phyloP scores from a whole-genome alignment of 1,140 invertebrate species.

The Dreissena polymorpha region DNA sequence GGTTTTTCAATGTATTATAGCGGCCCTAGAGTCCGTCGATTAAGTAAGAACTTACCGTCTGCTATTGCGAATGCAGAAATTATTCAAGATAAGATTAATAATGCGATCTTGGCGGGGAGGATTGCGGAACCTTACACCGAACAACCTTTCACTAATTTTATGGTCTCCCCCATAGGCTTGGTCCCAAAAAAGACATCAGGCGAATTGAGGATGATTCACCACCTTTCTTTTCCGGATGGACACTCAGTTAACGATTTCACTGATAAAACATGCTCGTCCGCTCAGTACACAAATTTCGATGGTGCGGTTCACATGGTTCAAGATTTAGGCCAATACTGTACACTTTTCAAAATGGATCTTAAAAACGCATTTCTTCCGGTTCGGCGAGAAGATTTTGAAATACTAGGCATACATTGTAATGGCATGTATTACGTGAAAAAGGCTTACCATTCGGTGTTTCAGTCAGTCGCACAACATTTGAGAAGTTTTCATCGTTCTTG shows the following conservation, averaged over 20 bases:
- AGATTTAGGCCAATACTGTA: background rate
- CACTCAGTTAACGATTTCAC: constrained; percentile 53
- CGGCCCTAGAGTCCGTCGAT: constrained; percentile 6
- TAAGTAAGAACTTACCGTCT: constrained; percentile 31
- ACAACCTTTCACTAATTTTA: constrained; percentile 25
- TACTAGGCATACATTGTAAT: constrained; percentile 31
- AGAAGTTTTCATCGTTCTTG: background rate
- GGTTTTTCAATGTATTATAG: constrained; percentile 43
- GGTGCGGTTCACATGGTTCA: constrained; percentile 27
- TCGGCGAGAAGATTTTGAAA: constrained; percentile 29
- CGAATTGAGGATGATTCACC: constrained; percentile 44
- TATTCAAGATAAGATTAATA: constrained; percentile 10
- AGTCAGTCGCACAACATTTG: background rate
- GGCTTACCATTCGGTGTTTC: background rate
- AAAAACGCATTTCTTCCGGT: constrained; percentile 35
- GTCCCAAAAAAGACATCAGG: constrained; percentile 37
- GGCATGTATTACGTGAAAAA: constrained; percentile 35
- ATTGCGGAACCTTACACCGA: constrained; percentile 31
- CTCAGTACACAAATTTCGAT: constrained; percentile 45
- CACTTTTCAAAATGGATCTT: background rate
- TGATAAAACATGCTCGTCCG: constrained; percentile 26
- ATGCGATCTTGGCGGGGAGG: constrained; percentile 15
- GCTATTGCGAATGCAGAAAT: background rate
- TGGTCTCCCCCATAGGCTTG: constrained; percentile 36
- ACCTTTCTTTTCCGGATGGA: constrained; percentile 51